Evolutionary conservation across 2,797 vertebrate species (phyloP).

Genomic region (Amblyopsis hoosieri): DNA sequence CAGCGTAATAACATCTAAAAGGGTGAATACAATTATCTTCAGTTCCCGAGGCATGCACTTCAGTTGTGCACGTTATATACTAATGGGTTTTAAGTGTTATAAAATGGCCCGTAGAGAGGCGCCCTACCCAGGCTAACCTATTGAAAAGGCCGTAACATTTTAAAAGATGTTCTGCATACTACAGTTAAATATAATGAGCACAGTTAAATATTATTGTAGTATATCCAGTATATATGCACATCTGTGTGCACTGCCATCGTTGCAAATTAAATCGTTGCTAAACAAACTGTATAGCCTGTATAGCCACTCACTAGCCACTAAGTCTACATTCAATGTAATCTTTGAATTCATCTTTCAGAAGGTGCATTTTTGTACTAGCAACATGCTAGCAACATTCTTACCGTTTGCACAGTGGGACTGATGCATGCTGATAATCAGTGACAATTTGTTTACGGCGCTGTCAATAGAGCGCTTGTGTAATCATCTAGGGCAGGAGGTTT

Average conservation of each 20-base stretch:
- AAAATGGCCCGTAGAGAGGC: constrained; percentile 48
- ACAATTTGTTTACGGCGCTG: constrained; percentile 46
- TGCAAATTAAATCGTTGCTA: constrained; percentile 23
- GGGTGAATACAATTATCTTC: constrained; percentile 48
- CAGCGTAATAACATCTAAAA: constrained; percentile 47
- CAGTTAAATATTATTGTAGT: too few species aligned
- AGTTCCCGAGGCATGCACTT: constrained; percentile 47
- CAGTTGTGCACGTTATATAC: constrained; percentile 43
- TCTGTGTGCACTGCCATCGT: constrained; percentile 5
- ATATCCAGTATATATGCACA: too few species aligned
- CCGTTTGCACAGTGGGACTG: constrained; percentile 22
- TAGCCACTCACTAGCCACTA: constrained; percentile 22
- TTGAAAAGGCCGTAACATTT: constrained; percentile 40
- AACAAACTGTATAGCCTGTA: constrained; percentile 16
- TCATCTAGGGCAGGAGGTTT: constrained; percentile 40
- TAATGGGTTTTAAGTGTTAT: constrained; percentile 49
- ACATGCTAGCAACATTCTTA: constrained; percentile 8
- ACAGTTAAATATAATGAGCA: constrained; percentile 31
- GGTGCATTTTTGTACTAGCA: background rate
- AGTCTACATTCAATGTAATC: constrained; percentile 18
- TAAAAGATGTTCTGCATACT: constrained; percentile 29
- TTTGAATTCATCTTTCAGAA: constrained; percentile 6
- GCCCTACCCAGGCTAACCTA: constrained; percentile 37
- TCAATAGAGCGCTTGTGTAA: constrained; percentile 48
- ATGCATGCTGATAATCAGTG: constrained; percentile 36